Base-by-base conservation (phyloP, 2,113 vertebrate genomes). In the Mormoops blainvillei region DNA sequence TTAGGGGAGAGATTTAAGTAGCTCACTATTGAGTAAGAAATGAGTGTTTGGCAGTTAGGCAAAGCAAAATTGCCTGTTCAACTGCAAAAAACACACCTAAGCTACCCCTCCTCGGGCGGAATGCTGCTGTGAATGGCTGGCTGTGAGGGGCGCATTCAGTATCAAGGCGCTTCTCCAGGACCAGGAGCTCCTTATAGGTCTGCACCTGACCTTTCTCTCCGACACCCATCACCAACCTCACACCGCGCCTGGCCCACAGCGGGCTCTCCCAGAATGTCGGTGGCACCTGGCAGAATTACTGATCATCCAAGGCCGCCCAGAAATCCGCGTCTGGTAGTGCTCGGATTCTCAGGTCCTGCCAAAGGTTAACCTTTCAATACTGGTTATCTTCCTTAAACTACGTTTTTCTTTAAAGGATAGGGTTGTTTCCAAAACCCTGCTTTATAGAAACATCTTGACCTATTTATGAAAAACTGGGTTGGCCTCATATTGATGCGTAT, bases 391-490 rank as follows among this genome's bases (percentile, higher is more conserved):
- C 65, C 87, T 74, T 96, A 95, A 96, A 94, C 95, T 65, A 87
- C 5, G 45, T 36, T 70, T 87, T 71, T 68, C 87, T 87, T 94
- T 84, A 70, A 80, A 86, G 56, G 36, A 87, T 3, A 63, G 4
- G 54, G 5, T 56, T 63, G 38, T 71, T 80, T 87, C 31, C 95
- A 36, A 93, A 90, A 77, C 74, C 74, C 67, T 85, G 56, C 87
- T 96, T 95, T 73, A 67, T 68, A 84, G 87, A 98, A 94, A 92
- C 85, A 90, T 76, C n/a, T 58, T 96, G 93, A 89, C 96, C 97
- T 96, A 96, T 80, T 97, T 97, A 87, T 89, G 74, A 94, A 96
- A 87, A 97, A 95, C 90, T 97, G 85, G 94, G 94, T 76, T 95
- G 94, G 70, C 92, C 71, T 96, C 90, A 77, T 73, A 82, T 18